These are phyloP conservation scores for Tromatobia lineatoria DNA, from an alignment of 2,888 invertebrate genomes.

Conservation along the genomic window DNA sequence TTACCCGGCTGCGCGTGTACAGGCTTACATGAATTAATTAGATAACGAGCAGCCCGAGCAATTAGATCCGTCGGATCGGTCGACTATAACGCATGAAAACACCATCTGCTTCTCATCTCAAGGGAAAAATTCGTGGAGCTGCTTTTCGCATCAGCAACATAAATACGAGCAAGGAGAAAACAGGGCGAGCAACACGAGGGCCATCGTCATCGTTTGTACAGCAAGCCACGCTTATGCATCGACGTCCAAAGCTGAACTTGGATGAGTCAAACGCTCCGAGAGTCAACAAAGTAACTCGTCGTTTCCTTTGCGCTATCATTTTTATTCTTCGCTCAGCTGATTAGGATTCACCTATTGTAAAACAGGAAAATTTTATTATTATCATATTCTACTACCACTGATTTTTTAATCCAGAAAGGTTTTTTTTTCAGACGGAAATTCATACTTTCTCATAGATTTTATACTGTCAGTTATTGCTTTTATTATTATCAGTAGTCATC, in stretches of 20 bases:
- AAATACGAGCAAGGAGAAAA: constrained; percentile 20
- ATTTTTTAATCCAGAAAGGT: too few relatives aligned
- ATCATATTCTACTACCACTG: too few relatives aligned
- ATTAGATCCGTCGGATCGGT: constrained; percentile 74
- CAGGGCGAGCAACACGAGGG: neutral
- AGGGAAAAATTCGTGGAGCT: constrained; percentile 62
- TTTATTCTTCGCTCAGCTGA: too few relatives aligned
- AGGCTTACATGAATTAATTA: constrained; percentile 80
- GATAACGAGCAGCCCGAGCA: constrained; percentile 80
- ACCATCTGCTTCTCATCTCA: constrained; percentile 81
- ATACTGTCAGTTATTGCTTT: too few relatives aligned
- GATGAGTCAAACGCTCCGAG: constrained; percentile 5
- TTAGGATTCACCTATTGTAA: too few relatives aligned
- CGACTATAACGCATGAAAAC: constrained; percentile 74
- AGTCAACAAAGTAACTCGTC: neutral
- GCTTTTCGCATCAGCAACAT: constrained; percentile 12
- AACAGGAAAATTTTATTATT: too few relatives aligned
- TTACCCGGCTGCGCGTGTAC: constrained; percentile 17
- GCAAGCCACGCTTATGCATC: neutral
- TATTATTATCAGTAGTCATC: too few relatives aligned
- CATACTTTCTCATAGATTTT: too few relatives aligned
- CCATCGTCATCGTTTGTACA: constrained; percentile 21
- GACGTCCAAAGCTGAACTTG: neutral
- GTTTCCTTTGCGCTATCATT: too few relatives aligned
- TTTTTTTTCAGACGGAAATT: too few relatives aligned